Evolutionary conservation across 2,797 vertebrate genomes (phyloP).

Genomic region (Peromyscus attwateri): DNA sequence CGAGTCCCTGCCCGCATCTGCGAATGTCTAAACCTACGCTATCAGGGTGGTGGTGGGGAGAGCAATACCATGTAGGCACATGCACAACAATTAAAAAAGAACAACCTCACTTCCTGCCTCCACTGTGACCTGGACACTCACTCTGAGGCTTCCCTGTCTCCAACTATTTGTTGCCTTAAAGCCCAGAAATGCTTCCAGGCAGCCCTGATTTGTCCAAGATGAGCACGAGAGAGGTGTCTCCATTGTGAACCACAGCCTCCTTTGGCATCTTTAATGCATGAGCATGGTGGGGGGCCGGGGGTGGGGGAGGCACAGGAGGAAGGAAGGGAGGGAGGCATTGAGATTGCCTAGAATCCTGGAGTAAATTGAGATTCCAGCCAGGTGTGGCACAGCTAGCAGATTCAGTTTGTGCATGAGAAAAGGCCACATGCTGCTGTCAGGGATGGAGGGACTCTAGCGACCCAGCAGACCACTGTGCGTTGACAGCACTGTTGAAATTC

Average conservation of each 20-base stretch:
- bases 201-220: slow-evolving; percentile 62
- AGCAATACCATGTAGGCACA: not conserved
- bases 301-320: not conserved
- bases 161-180: slow-evolving; percentile 52
- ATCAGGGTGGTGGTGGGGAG: not conserved
- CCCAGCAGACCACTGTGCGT: not conserved
- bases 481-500: not conserved
- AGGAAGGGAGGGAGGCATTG: not conserved
- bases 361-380: not conserved
- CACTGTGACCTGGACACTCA: not conserved
- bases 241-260: not conserved
- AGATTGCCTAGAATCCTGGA: not conserved
- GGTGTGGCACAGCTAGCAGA: not conserved
- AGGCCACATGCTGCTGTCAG: not conserved
- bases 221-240: slow-evolving; percentile 12
- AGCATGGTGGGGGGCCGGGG: not conserved
- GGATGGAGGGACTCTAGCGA: not conserved
- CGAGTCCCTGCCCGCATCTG: not conserved
- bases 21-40: not conserved
- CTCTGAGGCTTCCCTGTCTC: slow-evolving; percentile 55
- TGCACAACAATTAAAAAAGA: not conserved
- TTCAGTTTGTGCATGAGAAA: not conserved
- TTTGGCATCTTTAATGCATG: slow-evolving; percentile 72
- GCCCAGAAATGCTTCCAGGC: slow-evolving; percentile 18
- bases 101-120: not conserved